Conservation (phyloP, 2,888 invertebrate genomes). For the Mimas tiliae region DNA sequence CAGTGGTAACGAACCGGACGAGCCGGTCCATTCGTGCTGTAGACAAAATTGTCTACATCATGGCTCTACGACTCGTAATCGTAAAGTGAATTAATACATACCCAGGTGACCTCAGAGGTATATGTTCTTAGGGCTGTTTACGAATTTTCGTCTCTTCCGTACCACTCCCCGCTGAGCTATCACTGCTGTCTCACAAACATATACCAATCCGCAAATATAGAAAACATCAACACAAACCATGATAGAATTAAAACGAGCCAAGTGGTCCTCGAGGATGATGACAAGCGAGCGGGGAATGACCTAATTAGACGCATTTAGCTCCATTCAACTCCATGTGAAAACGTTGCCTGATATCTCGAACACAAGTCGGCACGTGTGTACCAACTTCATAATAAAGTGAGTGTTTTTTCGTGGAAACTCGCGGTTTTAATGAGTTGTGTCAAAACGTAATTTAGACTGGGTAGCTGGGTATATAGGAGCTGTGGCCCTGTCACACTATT, state of each 20-base stretch:
- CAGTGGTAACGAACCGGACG: too few relatives aligned
- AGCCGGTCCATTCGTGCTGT: too few relatives aligned
- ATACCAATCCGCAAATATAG: constrained; percentile 8
- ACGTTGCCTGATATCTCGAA: constrained; percentile 10
- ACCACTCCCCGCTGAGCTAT: too few relatives aligned
- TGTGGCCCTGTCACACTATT: too few relatives aligned
- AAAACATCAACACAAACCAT: constrained; percentile 3
- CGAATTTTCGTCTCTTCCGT: too few relatives aligned
- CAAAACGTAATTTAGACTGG: not conserved
- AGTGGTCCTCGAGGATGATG: constrained; percentile 21
- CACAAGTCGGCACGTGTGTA: constrained; percentile 2
- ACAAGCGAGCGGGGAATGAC: constrained; percentile 32
- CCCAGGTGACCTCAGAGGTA: too few relatives aligned
- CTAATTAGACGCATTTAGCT: constrained; percentile 36
- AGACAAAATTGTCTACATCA: too few relatives aligned
- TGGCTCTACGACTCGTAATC: too few relatives aligned
- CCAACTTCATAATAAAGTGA: not conserved
- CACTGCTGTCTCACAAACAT: too few relatives aligned
- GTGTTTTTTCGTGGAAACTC: not conserved
- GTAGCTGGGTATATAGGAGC: too few relatives aligned
- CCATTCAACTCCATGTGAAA: constrained; percentile 27
- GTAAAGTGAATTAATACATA: too few relatives aligned
- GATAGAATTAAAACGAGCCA: constrained; percentile 23
- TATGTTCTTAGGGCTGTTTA: too few relatives aligned
- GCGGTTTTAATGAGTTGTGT: not conserved